These are phyloP conservation scores for Emberiza fucata DNA, from an alignment of 2,113 vertebrate genomes.

Conservation along the genomic window DNA sequence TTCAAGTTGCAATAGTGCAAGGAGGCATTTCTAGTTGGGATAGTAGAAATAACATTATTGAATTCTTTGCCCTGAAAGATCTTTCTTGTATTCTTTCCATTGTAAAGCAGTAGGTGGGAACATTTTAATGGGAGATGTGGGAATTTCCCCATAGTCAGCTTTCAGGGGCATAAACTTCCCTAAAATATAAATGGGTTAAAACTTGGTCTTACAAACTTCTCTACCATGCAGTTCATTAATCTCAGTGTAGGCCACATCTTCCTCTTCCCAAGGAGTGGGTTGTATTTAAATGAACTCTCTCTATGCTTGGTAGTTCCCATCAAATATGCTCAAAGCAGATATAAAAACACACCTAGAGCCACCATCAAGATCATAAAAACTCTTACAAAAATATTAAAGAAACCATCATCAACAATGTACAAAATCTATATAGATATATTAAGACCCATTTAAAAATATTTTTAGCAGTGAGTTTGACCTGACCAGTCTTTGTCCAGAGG, in stretches of 20 bases:
- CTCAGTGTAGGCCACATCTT: background rate
- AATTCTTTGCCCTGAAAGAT: conserved; percentile 28
- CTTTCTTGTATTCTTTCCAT: background rate
- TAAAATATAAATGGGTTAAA: conserved; percentile 15
- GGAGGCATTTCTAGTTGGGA: background rate
- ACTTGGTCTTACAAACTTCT: background rate
- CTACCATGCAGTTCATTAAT: background rate
- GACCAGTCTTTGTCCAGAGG: background rate
- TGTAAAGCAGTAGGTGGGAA: conserved; percentile 17
- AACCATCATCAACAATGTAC: background rate
- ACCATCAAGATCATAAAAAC: background rate
- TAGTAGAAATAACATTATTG: conserved; percentile 22
- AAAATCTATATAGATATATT: background rate
- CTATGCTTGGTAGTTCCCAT: background rate
- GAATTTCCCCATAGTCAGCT: conserved; percentile 6
- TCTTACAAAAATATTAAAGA: background rate
- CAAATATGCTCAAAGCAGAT: background rate
- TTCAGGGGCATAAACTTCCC: background rate
- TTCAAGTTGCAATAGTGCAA: conserved; percentile 63
- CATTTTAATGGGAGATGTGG: conserved; percentile 39
- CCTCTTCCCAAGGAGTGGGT: background rate
- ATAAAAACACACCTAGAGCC: background rate
- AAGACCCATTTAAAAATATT: background rate
- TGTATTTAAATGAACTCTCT: background rate
- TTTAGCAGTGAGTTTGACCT: background rate